Conservation (phyloP, 2,113 vertebrate genomes). For the Siniperca chuatsi region DNA sequence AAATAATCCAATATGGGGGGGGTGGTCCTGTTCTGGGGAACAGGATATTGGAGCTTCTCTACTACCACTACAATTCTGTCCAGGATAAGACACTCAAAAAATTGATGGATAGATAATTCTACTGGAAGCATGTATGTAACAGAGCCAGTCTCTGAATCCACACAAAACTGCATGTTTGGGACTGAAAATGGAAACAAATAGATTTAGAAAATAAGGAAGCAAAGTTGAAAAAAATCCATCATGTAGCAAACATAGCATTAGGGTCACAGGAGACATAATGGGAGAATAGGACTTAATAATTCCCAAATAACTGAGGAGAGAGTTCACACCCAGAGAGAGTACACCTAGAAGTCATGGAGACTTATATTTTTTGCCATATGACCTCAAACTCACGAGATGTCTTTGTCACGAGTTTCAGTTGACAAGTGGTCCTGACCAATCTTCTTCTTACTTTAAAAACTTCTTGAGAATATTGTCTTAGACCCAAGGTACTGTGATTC, state of each 20-base stretch:
- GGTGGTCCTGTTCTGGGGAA: neutral
- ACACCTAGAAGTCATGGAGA: too few relatives aligned
- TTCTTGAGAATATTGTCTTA: neutral
- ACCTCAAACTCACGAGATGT: neutral
- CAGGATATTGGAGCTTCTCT: neutral
- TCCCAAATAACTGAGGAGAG: constrained; percentile 1
- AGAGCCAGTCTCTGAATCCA: neutral
- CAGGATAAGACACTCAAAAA: neutral
- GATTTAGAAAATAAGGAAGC: neutral
- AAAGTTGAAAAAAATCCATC: neutral
- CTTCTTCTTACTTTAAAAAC: neutral
- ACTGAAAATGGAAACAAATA: neutral
- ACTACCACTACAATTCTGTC: neutral
- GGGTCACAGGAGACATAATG: neutral
- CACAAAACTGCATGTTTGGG: neutral
- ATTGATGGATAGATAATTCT: neutral
- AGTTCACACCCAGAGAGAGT: too few relatives aligned
- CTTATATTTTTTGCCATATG: neutral
- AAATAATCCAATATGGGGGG: neutral
- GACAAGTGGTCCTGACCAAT: too few relatives aligned
- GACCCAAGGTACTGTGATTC: neutral
- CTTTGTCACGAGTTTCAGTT: too few relatives aligned
- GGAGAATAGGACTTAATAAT: neutral
- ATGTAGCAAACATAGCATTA: neutral
- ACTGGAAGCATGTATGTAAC: neutral